Base-by-base conservation (phyloP, 2,797 vertebrate genomes). In the Silurus aristotelis region DNA sequence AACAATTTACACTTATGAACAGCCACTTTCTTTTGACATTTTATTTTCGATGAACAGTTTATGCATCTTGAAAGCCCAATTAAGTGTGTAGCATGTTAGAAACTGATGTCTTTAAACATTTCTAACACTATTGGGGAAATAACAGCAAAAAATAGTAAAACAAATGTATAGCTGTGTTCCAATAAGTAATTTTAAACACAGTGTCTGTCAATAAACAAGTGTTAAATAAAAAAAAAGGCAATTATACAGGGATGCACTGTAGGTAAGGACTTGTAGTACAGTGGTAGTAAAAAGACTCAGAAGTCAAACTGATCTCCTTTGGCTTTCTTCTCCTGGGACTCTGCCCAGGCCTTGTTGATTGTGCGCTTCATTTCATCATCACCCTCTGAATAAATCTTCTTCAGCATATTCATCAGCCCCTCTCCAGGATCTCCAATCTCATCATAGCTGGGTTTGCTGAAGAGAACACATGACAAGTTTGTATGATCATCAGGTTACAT, bases 331-430 rank as follows among this genome's bases (percentile, higher is more conserved):
- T 99, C 98, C 91, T 98, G 96, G 66, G 97, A 99, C 92, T 99
- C 98, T 14, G 96, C 93, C 98, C 98, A 99, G 63, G 97, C 98
- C 94, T 99, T 99, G 93, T 97, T 99, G 93, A 99, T 97, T 75
- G 97, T 98, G 91, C 97, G 96, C 89, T 98, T 99, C 97, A 99
- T 99, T 55, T 99, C 98, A n/a, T 99, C 98, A 6, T 99, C 97
- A 76, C 98, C 98, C 12, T 99, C 98, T 0, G 96, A 93, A 78
- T 99, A 99, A 88, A 99, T 97, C 93, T 99, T 98, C 91, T 98
- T 99, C 86, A 99, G 90, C 92, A 99, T 96, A 91, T 85, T 98
- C 98, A 99, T 99, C 55, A 99, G 92, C 56, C 98, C 97, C 0
- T 98, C 97, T 48, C 96, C 95, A 43, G 98, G 97, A 89, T 99